phyloP scores from a whole-genome alignment of 2,797 vertebrate species.

The Pipistrellus pygmaeus region DNA sequence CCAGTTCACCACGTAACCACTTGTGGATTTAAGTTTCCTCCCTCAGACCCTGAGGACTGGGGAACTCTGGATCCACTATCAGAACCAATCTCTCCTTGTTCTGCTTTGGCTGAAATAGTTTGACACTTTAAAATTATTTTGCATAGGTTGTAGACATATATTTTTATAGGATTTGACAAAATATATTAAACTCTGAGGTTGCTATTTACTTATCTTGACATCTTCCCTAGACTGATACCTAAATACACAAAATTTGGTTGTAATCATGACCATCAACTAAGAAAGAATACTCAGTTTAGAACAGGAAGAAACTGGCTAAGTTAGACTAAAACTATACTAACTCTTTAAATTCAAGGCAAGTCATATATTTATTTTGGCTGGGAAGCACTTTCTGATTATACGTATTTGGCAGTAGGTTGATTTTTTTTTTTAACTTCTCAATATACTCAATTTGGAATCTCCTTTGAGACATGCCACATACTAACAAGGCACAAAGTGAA shows the following conservation, averaged over 20 bases:
- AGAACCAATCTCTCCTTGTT: background rate
- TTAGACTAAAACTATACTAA: background rate
- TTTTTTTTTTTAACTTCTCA: background rate
- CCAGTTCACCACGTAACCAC: background rate
- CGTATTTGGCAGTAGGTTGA: background rate
- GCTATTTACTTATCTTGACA: slow-evolving; percentile 6
- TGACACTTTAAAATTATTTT: slow-evolving; percentile 53
- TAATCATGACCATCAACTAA: background rate
- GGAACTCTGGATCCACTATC: background rate
- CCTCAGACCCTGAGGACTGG: background rate
- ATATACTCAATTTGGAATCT: background rate
- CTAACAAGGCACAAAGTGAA: background rate
- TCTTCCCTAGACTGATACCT: background rate
- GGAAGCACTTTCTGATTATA: background rate
- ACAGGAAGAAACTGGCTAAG: slow-evolving; percentile 42
- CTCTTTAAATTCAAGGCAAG: background rate
- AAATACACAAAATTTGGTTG: background rate
- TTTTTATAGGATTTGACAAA: slow-evolving; percentile 39
- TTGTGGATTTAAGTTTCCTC: background rate
- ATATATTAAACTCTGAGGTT: slow-evolving; percentile 22
- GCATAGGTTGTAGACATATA: background rate
- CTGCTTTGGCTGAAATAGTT: background rate
- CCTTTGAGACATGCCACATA: background rate
- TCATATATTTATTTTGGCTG: background rate
- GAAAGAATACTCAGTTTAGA: slow-evolving; percentile 18